Percentiles rank a stretch among this genome's conserved stretches.
phyloP scores from a whole-genome alignment of 2,888 invertebrate genomes.

The Galeopsomyia nigrocyanea region DNA sequence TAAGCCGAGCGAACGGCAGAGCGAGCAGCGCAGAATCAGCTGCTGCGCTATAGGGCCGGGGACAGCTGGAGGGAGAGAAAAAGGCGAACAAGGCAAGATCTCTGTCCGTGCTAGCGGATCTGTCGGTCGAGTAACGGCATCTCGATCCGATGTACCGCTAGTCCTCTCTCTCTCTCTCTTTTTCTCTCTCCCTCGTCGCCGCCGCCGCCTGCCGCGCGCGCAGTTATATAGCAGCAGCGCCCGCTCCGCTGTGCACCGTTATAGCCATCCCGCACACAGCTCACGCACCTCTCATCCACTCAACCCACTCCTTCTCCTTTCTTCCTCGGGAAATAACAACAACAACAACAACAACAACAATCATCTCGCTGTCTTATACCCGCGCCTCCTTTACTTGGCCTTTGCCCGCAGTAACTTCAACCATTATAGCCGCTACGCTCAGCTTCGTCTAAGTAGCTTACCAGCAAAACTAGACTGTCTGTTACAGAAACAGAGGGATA shows the following conservation, averaged over 20 bases:
- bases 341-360: no score
- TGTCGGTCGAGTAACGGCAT: constrained; percentile 69
- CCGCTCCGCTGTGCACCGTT: constrained; percentile 37
- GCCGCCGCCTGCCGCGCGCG: constrained; percentile 16
- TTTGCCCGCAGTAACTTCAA: no score
- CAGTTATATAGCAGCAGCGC: constrained; percentile 26
- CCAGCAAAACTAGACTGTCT: no score
- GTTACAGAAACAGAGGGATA: no score
- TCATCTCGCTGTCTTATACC: no score
- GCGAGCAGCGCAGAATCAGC: constrained; percentile 21
- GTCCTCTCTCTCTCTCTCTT: constrained; percentile 61
- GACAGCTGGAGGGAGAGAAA: not conserved
- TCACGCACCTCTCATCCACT: not conserved
- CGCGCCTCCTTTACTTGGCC: no score
- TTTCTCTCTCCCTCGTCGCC: constrained; percentile 53
- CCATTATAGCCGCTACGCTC: no score
- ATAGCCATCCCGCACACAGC: not conserved
- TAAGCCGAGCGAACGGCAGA: not conserved
- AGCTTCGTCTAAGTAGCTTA: no score
- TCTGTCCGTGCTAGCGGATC: constrained; percentile 66
- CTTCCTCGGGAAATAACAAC: no score
- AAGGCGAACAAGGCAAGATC: constrained; percentile 18
- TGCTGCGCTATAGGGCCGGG: not conserved
- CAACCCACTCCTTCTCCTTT: constrained; percentile 10
- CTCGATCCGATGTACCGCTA: constrained; percentile 66